Conservation (phyloP, 2,797 vertebrate genomes). For the Melanogrammus aeglefinus region DNA sequence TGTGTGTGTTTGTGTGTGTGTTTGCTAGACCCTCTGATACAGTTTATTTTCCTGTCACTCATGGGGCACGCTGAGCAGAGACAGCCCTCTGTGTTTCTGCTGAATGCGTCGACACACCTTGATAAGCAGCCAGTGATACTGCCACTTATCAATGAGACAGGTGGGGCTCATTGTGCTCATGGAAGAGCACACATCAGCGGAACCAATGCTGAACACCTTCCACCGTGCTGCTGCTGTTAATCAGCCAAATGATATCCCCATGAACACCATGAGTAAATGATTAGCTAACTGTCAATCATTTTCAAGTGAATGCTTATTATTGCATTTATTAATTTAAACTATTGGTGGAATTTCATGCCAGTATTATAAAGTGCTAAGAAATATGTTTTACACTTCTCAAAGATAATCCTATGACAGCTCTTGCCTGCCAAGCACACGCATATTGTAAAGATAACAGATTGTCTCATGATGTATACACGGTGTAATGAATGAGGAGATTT, state of each 20-base stretch:
- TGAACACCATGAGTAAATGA: no score
- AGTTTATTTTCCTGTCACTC: slow-evolving; percentile 43
- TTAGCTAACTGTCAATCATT: no score
- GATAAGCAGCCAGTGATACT: slow-evolving; percentile 12
- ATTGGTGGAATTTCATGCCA: no score
- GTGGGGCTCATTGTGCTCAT: slow-evolving; percentile 14
- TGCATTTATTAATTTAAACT: no score
- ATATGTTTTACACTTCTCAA: background rate
- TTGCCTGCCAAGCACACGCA: background rate
- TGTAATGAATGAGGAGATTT: slow-evolving; percentile 12
- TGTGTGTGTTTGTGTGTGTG: background rate
- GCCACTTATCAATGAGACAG: background rate
- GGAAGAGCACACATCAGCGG: slow-evolving; percentile 51
- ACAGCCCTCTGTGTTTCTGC: slow-evolving; percentile 13
- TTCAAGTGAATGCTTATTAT: no score
- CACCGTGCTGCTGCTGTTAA: slow-evolving; percentile 45
- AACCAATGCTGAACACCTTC: slow-evolving; percentile 20
- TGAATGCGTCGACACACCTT: slow-evolving; percentile 21
- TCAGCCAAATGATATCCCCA: slow-evolving; percentile 8
- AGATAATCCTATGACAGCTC: background rate
- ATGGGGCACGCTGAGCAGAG: slow-evolving; percentile 8
- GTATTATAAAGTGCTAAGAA: background rate
- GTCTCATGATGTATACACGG: background rate
- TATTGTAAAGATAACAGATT: background rate
- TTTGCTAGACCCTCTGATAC: slow-evolving; percentile 23